Evolutionary conservation across 1,140 invertebrate species (phyloP), one percentile per base, ranked within the genome.

Genomic region (Dolichoris vasculosae): DNA sequence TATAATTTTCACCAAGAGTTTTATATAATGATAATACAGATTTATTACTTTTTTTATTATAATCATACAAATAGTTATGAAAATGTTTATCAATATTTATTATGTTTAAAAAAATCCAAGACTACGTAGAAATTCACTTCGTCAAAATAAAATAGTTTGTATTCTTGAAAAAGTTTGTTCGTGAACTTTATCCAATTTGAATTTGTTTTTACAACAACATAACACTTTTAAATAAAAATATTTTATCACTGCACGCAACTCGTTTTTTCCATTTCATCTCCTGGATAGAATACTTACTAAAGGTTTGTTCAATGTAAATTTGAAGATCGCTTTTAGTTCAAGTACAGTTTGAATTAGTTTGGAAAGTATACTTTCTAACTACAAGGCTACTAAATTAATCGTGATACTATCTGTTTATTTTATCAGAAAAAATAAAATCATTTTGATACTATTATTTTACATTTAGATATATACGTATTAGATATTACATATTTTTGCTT

Each of bases 201-300:
- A 20, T 59, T 59, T 26, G 43, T 7, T 59, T n/a, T n/a, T n/a
- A n/a, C n/a, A n/a, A n/a, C n/a, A n/a, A n/a, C n/a, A n/a, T n/a
- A n/a, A n/a, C n/a, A n/a, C n/a, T n/a, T n/a, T 59, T 59, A 59
- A 59, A 59, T 59, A 59, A 55, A 55, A 59, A 59, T 59, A n/a
- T 59, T 59, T 59, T 59, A 59, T 26, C 2, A 26, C 9, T 15
- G 51, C 51, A 55, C 2, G 17, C 4, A 59, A 59, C 9, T 59
- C 23, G 9, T 59, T 59, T 59, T 59, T 26, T 59, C 23, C 9
- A 59, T 26, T 59, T 26, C 26, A 1, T 55, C 2, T 55, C 2
- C 55, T 26, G 4, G 9, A 26, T 26, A 4, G 23, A 59, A 26
- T 59, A 9, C 55, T 59, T 26, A 59, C 55, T 59, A 26, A 59